Evolutionary conservation across 2,113 vertebrate genomes (phyloP), one percentile per base, ranked within the genome.

Genomic region (Chrysochloris asiatica): DNA sequence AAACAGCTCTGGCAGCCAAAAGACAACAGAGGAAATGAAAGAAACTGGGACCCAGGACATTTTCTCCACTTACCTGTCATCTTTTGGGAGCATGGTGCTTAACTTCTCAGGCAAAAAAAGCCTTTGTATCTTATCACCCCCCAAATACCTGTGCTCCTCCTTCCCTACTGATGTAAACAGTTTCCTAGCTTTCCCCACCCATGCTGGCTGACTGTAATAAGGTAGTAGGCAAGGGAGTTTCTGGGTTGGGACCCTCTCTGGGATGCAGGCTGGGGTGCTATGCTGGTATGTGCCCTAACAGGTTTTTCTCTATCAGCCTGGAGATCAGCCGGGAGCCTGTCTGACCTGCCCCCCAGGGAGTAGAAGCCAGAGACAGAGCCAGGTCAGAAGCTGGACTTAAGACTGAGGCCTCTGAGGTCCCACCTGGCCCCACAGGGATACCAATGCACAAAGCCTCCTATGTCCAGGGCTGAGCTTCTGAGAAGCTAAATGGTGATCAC

Each of bases 231-330:
- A 38, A 72, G 17, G 80, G 6, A 92, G 77, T 82, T 90, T 93
- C 78, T 65, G 84, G 81, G 78, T 56, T 36, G 12, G 75, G 94
- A 95, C 85, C 94, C 87, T n/a, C 78, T 92, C 73, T 92, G 73
- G 92, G 87, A 63, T 84, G 52, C 85, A 77, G 87, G 78, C 90
- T 86, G 85, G 95, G 96, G 95, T 95, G 94, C 79, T 45, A 77
- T n/a, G 26, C 43, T 79, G 95, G 91, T 94, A 96, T 95, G 95
- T 94, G 96, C 92, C 90, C 95, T 72, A 73, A 83, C 96, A 92
- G 92, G 95, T 95, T 95, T 92, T 94, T 61, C 89, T 83, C 85
- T 95, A 92, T 95, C 95, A 47, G 69, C 71, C 93, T 84, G 77
- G 79, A 92, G 83, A 92, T 95, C 94, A 86, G 75, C 91, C 69